Base-by-base conservation (phyloP, 2,888 invertebrate species). In the Heteropelma amictum region DNA sequence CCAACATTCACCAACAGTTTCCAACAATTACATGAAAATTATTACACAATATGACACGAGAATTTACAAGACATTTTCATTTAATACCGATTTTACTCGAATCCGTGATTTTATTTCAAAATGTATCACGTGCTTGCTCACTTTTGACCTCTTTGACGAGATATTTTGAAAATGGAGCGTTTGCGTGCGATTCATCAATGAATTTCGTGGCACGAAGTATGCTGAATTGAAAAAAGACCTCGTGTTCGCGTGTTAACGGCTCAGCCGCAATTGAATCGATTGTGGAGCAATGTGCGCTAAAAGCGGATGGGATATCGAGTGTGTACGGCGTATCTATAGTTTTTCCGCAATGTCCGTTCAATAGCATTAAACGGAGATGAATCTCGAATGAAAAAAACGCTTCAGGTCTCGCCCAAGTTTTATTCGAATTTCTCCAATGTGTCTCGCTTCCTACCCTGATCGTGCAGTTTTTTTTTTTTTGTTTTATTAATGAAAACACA, bases 281-380 rank as follows among this genome's bases (percentile, higher is more conserved):
- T 14, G 26, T 14, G 40, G 23, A 7, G 8, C 19, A 38, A 7
- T 26, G 23, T 26, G 56, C 38, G 23, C n/a, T n/a, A n/a, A 26
- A 58, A 58, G 42, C 26, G 40, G 23, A 17, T 14, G 58, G 42
- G 42, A 58, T 58, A 58, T 58, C 42, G 58, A 19, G 14, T 10
- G 35, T 42, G 40, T 26, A 6, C 8, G 14, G 21, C 0, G 42
- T 23, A n/a, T 30, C 47, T 5, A 26, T 54, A 54, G 35, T 21
- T 6, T 3, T 54, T 19, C 33, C 10, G 10, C 17, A 2, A 17
- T 33, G 33, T 33, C 23, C n/a, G 12, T 21, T 35, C 33, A 54
- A 54, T 35, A 54, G 54, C 14, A 35, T 19, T 35, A 33, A 56
- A 40, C 40, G 30, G 40, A 40, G 56, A 40, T 38, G 56, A 56